These are phyloP conservation scores for Portevinia maculata DNA, from an alignment of 2,888 invertebrate species.

Conservation along the genomic window DNA sequence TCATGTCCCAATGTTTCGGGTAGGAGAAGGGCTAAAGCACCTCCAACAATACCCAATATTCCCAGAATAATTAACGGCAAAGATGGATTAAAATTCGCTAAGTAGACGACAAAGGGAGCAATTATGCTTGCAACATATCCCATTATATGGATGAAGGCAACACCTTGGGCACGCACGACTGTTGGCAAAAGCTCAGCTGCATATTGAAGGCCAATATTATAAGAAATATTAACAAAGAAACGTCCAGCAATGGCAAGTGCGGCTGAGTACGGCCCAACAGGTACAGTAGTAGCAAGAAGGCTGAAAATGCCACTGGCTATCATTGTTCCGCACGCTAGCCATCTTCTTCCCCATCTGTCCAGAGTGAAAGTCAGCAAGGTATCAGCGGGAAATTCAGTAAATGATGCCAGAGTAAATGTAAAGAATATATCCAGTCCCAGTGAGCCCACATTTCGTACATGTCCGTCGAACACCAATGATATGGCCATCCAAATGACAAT, in stretches of 20 bases:
- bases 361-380: conserved; percentile 90
- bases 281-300: conserved; percentile 89
- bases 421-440: conserved; percentile 92
- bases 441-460: conserved; percentile 93
- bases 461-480: conserved; percentile 93
- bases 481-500: conserved; percentile 96
- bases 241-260: conserved; percentile 91
- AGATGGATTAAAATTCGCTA: conserved; percentile 88
- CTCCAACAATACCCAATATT: conserved; percentile 89
- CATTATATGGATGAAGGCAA: conserved; percentile 93
- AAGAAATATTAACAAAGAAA: conserved; percentile 94
- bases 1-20: conserved; percentile 94
- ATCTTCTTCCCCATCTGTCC: conserved; percentile 90
- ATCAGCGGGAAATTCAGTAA: conserved; percentile 93
- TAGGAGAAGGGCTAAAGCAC: conserved; percentile 89
- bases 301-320: conserved; percentile 91
- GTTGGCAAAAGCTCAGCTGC: conserved; percentile 94
- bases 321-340: conserved; percentile 93
- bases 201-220: conserved; percentile 95
- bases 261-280: conserved; percentile 89
- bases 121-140: conserved; percentile 93
- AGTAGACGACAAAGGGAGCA: conserved; percentile 92
- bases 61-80: conserved; percentile 92
- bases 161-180: conserved; percentile 93
- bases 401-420: conserved; percentile 92